Percentiles rank a stretch among this genome's conserved stretches.
Conservation (phyloP, 2,888 invertebrate species). For the Opisthograptis luteolata region DNA sequence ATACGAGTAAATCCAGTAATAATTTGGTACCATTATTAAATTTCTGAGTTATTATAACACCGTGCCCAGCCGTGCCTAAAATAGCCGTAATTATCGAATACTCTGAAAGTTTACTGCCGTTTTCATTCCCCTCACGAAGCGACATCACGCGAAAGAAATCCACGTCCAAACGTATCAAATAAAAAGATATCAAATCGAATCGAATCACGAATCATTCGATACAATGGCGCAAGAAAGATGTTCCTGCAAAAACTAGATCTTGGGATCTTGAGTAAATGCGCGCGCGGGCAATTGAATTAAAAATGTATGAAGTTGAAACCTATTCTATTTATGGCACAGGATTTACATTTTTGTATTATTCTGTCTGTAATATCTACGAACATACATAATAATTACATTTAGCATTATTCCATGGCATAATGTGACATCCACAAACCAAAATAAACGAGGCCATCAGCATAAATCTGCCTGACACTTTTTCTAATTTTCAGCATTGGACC, state of each 20-base stretch:
- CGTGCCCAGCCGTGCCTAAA: constrained; percentile 9
- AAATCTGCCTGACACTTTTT: too few relatives aligned
- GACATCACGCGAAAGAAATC: constrained; percentile 42
- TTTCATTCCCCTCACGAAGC: constrained; percentile 39
- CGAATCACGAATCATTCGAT: constrained; percentile 40
- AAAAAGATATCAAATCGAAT: constrained; percentile 48
- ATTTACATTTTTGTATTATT: too few relatives aligned
- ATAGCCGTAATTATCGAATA: constrained; percentile 15
- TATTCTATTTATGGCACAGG: not conserved
- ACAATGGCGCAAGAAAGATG: constrained; percentile 45
- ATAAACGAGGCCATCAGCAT: too few relatives aligned
- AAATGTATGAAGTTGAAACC: constrained; percentile 18
- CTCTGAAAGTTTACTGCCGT: constrained; percentile 20
- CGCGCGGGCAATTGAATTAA: constrained; percentile 17
- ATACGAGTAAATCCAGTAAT: too few relatives aligned
- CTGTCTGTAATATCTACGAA: too few relatives aligned
- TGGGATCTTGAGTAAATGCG: constrained; percentile 31
- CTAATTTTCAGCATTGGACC: too few relatives aligned
- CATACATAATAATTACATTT: too few relatives aligned
- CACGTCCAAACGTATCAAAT: constrained; percentile 37
- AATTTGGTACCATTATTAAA: not conserved
- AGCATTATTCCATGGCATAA: too few relatives aligned
- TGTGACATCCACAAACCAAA: too few relatives aligned
- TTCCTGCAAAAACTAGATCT: constrained; percentile 32
- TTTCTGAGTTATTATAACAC: not conserved